Percentiles rank a stretch among this genome's conserved stretches.
These are phyloP conservation scores for Pachyuromys duprasi DNA, from an alignment of 2,797 vertebrate genomes.

Conservation along the genomic window DNA sequence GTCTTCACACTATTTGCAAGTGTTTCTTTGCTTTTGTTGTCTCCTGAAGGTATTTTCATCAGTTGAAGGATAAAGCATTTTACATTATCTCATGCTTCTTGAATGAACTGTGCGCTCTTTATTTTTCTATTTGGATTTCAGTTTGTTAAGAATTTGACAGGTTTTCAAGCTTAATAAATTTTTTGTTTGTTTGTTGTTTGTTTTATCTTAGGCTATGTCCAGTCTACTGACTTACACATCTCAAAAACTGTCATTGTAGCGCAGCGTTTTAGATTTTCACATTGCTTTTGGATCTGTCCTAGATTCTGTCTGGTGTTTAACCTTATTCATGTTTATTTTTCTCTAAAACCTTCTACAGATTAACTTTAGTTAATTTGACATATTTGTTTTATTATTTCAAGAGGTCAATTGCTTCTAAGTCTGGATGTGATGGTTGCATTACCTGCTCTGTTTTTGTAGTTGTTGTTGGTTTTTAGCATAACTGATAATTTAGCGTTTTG, in stretches of 20 bases:
- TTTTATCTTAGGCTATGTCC: not conserved
- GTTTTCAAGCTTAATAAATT: not conserved
- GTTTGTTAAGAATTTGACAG: not conserved
- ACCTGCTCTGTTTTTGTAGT: not conserved
- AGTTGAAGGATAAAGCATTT: not conserved
- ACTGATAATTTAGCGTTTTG: not conserved
- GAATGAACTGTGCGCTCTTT: not conserved
- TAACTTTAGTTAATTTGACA: not conserved
- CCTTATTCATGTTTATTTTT: not conserved
- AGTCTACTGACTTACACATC: not conserved
- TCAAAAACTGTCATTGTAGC: not conserved
- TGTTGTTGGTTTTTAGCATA: not conserved
- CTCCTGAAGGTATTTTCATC: not conserved
- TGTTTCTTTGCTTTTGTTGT: not conserved
- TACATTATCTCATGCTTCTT: not conserved
- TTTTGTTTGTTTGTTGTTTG: not conserved
- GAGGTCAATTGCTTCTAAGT: not conserved
- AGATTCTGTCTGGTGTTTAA: not conserved
- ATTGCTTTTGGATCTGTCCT: not conserved
- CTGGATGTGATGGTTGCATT: not conserved
- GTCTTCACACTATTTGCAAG: not conserved
- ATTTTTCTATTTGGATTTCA: not conserved
- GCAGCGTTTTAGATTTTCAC: not conserved
- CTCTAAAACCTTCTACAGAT: not conserved
- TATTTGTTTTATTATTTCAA: not conserved